phyloP scores from a whole-genome alignment of 1,140 invertebrate genomes.

The Drosophila tropicalis region DNA sequence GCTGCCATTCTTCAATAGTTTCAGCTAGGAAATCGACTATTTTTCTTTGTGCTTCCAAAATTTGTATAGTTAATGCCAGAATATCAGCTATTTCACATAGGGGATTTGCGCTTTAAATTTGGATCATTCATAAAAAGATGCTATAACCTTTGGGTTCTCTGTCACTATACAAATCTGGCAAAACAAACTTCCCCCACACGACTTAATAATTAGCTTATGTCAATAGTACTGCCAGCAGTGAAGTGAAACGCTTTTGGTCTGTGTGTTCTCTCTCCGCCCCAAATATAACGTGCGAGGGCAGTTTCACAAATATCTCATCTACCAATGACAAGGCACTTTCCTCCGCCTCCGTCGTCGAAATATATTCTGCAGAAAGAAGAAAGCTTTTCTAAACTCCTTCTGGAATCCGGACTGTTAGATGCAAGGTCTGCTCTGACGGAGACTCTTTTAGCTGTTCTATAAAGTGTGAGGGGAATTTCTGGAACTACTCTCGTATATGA shows the following conservation, averaged over 20 bases:
- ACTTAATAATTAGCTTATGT: conserved; percentile 74
- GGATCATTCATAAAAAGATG: neutral
- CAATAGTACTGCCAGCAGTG: conserved; percentile 63
- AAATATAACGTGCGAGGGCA: conserved; percentile 1
- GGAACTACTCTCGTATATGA: neutral
- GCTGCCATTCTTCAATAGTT: no score
- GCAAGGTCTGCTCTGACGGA: no score
- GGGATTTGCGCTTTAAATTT: neutral
- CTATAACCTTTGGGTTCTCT: conserved; percentile 41
- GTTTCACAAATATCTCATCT: conserved; percentile 20
- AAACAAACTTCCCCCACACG: conserved; percentile 46
- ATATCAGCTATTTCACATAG: neutral
- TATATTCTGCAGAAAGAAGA: no score
- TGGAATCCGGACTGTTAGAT: no score
- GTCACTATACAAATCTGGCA: conserved; percentile 14
- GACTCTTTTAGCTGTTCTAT: neutral
- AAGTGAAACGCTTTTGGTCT: conserved; percentile 60
- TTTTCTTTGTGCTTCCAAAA: no score
- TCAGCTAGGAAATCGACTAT: no score
- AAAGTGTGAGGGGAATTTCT: neutral
- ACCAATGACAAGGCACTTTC: neutral
- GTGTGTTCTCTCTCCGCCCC: conserved; percentile 28
- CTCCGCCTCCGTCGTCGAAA: no score
- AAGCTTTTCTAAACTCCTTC: no score
- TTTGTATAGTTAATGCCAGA: neutral